Base-by-base conservation (phyloP, 2,797 vertebrate genomes). In the Acestrorhynchus altus region DNA sequence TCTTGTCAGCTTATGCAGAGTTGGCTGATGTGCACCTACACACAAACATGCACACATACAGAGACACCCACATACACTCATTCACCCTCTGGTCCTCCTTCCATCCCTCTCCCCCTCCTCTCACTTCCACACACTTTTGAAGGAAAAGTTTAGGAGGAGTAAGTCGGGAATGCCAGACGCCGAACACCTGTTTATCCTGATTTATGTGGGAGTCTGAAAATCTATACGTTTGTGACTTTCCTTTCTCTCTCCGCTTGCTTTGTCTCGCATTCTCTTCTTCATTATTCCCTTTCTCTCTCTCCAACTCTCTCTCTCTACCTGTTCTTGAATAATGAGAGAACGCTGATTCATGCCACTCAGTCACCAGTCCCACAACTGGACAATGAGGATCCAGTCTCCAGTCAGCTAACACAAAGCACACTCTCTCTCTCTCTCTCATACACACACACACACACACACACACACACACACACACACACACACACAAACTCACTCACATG, bases 271-370 rank as follows among this genome's bases (percentile, higher is more conserved):
- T 56, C 10, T 49, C 18, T 61, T 54, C 79, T 20, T 31, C 65
- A 74, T 52, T 54, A 40, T 60, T 63, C 46, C 44, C 81, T 57
- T 69, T 75, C 54, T 70, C 81, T 70, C 81, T 77, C 83, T 83
- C 81, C 61, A 70, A 16, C 73, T 76, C 77, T 78, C 77, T 75
- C 91, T 94, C 82, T 22, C 92, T 95, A 95, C 95, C 95, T 96
- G 95, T 94, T 96, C 96, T 96, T 96, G 95, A 97, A 97, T 97
- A 96, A 95, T 97, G 96, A 95, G 94, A 95, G 96, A 95, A 96
- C 96, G 96, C 95, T 87, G 91, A 95, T 94, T 93, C 91, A 93
- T 93, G 90, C 84, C 87, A 88, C 89, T 92, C 92, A 91, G 92
- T 94, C 95, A 93, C 93, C 92, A 89, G 93, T 96, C 91, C 93